phyloP scores from a whole-genome alignment of 2,888 invertebrate species.

The Eubasilissa splendida region DNA sequence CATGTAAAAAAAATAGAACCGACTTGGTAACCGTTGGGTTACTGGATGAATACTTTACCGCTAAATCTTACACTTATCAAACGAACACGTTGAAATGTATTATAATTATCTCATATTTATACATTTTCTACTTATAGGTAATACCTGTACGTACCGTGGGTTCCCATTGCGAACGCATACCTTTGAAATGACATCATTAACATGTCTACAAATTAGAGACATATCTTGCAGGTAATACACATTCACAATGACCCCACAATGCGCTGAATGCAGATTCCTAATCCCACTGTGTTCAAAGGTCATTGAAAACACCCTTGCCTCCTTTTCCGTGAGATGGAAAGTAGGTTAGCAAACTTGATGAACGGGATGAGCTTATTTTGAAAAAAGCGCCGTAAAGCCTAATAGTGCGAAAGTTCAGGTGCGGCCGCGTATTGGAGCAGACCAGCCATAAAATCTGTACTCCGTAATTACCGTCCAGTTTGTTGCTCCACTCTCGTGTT shows the following conservation, averaged over 20 bases:
- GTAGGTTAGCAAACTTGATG: slow-evolving; percentile 34
- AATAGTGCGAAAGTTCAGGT: slow-evolving; percentile 25
- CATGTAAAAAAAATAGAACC: no score
- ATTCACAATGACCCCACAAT: not conserved
- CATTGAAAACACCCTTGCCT: slow-evolving; percentile 7
- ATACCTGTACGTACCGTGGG: not conserved
- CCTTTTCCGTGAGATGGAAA: slow-evolving; percentile 32
- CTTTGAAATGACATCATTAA: not conserved
- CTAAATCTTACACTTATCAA: no score
- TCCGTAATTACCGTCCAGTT: slow-evolving; percentile 29
- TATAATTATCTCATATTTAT: no score
- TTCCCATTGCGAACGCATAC: not conserved
- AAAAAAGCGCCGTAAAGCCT: slow-evolving; percentile 3
- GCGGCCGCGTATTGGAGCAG: slow-evolving; percentile 29
- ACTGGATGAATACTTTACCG: no score
- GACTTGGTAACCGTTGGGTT: no score
- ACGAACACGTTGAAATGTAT: no score
- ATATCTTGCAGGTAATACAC: not conserved
- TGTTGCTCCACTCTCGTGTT: not conserved
- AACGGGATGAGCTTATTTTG: slow-evolving; percentile 14
- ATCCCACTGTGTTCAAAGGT: slow-evolving; percentile 19
- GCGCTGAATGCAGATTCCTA: not conserved
- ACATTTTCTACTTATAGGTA: not conserved
- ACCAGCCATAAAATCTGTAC: slow-evolving; percentile 38
- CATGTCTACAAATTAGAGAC: not conserved